phyloP scores from a whole-genome alignment of 2,797 vertebrate species.

The Sebastes taczanowskii region DNA sequence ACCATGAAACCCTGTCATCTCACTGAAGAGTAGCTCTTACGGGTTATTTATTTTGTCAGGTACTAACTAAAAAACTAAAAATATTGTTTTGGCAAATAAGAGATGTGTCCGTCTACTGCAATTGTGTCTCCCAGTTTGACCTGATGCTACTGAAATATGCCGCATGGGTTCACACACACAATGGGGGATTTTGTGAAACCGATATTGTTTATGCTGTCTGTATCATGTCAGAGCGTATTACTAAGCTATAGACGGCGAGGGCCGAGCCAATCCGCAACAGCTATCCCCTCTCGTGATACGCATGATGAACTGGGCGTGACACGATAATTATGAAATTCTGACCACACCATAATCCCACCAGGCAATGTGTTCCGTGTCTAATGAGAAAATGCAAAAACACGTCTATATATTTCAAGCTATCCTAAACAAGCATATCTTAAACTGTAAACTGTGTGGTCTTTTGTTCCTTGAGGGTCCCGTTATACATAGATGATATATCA shows the following conservation, averaged over 20 bases:
- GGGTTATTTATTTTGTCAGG: slow-evolving; percentile 49
- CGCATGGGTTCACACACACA: slow-evolving; percentile 14
- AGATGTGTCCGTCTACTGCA: slow-evolving; percentile 30
- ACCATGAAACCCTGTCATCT: slow-evolving; percentile 54
- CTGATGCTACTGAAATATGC: slow-evolving; percentile 50
- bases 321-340: slow-evolving; percentile 1
- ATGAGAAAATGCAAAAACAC: slow-evolving; percentile 13
- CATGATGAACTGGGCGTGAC: slow-evolving; percentile 12
- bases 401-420: background rate
- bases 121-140: slow-evolving; percentile 35
- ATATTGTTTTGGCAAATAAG: slow-evolving; percentile 59
- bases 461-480: background rate
- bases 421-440: background rate
- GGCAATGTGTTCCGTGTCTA: background rate
- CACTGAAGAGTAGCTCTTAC: slow-evolving; percentile 20
- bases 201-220: slow-evolving; percentile 44
- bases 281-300: slow-evolving; percentile 5
- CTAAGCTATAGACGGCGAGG: background rate
- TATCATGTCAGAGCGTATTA: slow-evolving; percentile 40
- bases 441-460: background rate
- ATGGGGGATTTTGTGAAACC: slow-evolving; percentile 32
- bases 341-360: slow-evolving; percentile 1
- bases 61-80: slow-evolving; percentile 32
- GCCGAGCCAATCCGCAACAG: slow-evolving; percentile 17
- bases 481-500: background rate